Percentiles rank a stretch among this genome's conserved stretches.
phyloP scores from a whole-genome alignment of 2,113 vertebrate genomes.

The Actinemys pallida region DNA sequence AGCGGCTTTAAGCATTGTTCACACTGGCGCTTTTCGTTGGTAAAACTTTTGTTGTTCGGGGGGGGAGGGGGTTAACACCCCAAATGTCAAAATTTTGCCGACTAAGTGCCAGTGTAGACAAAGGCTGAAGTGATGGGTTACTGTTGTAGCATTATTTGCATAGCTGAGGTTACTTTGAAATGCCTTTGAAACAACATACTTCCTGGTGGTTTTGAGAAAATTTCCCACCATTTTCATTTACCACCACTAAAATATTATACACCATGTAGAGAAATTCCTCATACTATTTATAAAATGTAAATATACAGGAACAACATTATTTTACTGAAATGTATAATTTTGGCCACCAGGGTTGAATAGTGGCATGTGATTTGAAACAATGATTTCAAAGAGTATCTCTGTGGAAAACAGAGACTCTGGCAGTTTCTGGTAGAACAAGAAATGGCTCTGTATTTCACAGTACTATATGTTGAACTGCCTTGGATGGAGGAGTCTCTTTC shows the following conservation, averaged over 20 bases:
- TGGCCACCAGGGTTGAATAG: background rate
- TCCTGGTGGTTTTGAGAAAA: background rate
- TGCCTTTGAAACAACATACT: background rate
- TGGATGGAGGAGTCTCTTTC: background rate
- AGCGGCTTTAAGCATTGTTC: too few relatives aligned
- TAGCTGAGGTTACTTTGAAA: background rate
- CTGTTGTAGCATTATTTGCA: background rate
- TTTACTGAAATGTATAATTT: background rate
- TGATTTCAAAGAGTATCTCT: background rate
- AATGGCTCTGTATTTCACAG: accelerated
- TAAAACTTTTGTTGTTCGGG: too few relatives aligned
- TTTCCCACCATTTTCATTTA: background rate
- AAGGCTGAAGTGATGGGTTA: background rate
- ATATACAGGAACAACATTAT: background rate
- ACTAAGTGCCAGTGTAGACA: too few relatives aligned
- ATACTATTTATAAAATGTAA: background rate
- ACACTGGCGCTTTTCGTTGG: too few relatives aligned
- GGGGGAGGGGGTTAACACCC: too few relatives aligned
- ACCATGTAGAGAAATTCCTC: background rate
- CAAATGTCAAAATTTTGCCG: too few relatives aligned
- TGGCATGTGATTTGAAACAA: background rate
- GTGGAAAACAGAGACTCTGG: background rate
- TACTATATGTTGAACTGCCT: background rate
- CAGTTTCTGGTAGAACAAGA: background rate
- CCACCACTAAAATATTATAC: background rate